These are phyloP conservation scores for Vipera ursinii DNA, from an alignment of 2,797 vertebrate species.

Conservation along the genomic window DNA sequence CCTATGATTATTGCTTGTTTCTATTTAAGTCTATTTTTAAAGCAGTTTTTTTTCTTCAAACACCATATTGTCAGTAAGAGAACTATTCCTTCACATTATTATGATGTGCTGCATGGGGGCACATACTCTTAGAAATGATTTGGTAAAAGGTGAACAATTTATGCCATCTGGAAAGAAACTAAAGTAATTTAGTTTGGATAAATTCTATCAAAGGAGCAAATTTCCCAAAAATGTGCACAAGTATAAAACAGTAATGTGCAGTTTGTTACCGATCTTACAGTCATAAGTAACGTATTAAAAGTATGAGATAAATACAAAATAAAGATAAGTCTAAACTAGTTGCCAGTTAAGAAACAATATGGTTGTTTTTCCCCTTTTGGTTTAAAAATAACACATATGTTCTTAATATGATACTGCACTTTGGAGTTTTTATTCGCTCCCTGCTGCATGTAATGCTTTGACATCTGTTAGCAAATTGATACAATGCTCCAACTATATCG, in stretches of 20 bases:
- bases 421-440: background rate
- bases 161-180: background rate
- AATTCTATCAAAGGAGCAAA: background rate
- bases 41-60: background rate
- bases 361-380: background rate
- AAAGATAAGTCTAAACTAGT: background rate
- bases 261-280: background rate
- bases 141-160: background rate
- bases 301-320: background rate
- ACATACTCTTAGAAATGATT: background rate
- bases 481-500: background rate
- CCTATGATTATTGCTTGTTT: background rate
- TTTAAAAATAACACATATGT: background rate
- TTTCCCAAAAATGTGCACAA: background rate
- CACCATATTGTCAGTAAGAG: background rate
- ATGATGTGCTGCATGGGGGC: background rate
- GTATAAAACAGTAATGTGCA: background rate
- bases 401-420: background rate
- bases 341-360: background rate
- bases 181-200: background rate
- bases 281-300: background rate
- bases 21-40: background rate
- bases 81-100: background rate
- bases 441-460: background rate
- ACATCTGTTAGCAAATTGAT: background rate